phyloP scores from a whole-genome alignment of 2,113 vertebrate species.

The Sapajus apella region DNA sequence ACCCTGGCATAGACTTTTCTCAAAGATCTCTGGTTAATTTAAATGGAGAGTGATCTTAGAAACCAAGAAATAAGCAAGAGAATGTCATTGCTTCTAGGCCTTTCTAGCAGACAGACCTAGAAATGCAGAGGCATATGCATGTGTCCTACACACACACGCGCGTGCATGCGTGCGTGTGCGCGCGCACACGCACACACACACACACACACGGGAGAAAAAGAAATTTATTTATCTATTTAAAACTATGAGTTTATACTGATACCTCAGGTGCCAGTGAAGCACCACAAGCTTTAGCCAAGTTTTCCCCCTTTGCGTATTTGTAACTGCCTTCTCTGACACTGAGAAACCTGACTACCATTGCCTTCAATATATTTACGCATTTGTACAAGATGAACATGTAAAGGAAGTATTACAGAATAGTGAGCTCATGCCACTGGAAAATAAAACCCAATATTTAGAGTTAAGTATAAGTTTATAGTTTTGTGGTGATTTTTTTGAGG shows the following conservation, averaged over 20 bases:
- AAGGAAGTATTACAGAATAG: neutral
- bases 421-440: too few relatives aligned
- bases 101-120: neutral
- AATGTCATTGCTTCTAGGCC: too few relatives aligned
- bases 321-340: neutral
- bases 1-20: neutral
- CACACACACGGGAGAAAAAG: too few relatives aligned
- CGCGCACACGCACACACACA: rapidly evolving
- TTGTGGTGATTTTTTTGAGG: neutral
- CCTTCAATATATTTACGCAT: neutral
- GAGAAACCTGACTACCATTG: neutral
- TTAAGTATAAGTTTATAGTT: too few relatives aligned
- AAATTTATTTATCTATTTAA: neutral
- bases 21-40: neutral
- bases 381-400: too few relatives aligned
- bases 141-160: neutral
- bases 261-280: neutral
- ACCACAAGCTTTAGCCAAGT: neutral
- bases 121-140: neutral
- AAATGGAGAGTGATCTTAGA: neutral
- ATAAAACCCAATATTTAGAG: neutral
- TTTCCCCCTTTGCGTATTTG: too few relatives aligned
- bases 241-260: neutral
- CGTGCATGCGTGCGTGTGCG: too few relatives aligned
- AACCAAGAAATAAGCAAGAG: neutral